Evolutionary conservation across 2,797 vertebrate genomes (phyloP).

Genomic region (Poecilia wingei): DNA sequence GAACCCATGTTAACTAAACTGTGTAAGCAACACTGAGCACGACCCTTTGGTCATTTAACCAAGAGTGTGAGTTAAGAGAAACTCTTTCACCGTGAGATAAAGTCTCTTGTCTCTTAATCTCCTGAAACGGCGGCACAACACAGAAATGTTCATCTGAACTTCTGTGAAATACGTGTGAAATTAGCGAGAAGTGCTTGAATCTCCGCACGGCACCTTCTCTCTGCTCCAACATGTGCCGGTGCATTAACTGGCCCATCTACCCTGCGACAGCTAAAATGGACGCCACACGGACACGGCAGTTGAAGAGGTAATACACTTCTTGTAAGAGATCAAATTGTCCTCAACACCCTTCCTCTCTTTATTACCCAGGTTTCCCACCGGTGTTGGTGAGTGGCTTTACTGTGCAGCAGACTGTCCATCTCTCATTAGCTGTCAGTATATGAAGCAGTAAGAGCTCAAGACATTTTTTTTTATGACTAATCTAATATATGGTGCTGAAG

Average conservation of each 20-base stretch:
- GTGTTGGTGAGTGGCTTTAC: conserved; percentile 67
- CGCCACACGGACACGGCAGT: conserved; percentile 45
- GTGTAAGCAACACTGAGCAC: background rate
- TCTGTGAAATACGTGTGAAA: conserved; percentile 77
- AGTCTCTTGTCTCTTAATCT: conserved; percentile 58
- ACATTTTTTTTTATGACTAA: conserved; percentile 74
- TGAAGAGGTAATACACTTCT: conserved; percentile 74
- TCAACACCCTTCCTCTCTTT: conserved; percentile 68
- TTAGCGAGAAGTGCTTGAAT: conserved; percentile 61
- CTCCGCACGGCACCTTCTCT: conserved; percentile 60
- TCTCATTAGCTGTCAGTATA: conserved; percentile 73
- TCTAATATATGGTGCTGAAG: conserved; percentile 72
- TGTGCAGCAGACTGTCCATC: conserved; percentile 69
- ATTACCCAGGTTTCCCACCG: conserved; percentile 58
- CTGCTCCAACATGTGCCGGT: conserved; percentile 67
- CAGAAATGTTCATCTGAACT: conserved; percentile 65
- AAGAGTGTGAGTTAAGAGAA: conserved; percentile 26
- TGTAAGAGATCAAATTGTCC: conserved; percentile 74
- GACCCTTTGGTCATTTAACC: conserved; percentile 4
- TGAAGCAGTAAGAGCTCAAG: conserved; percentile 54
- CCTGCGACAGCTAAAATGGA: conserved; percentile 69
- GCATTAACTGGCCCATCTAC: conserved; percentile 51
- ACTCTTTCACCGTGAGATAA: conserved; percentile 28
- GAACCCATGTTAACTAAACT: conserved; percentile 1
- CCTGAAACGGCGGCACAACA: conserved; percentile 64